phyloP scores from a whole-genome alignment of 2,113 vertebrate species.

The Chrysochloris asiatica region DNA sequence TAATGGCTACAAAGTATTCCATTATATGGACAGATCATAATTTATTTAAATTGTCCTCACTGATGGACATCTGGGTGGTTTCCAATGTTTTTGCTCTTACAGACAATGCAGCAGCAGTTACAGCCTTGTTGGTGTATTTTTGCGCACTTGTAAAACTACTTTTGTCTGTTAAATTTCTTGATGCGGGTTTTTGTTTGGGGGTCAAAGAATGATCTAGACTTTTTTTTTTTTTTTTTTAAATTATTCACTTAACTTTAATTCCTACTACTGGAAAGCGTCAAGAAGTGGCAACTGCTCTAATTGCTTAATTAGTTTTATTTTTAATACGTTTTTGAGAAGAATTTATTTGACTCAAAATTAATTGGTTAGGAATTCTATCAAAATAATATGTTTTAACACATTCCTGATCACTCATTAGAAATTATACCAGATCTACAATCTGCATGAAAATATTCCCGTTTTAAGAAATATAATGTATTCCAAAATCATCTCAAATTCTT shows the following conservation, averaged over 20 bases:
- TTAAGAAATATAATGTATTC: conserved; percentile 49
- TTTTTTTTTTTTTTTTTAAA: conserved; percentile 36
- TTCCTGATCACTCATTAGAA: conserved; percentile 55
- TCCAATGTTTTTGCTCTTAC: conserved; percentile 47
- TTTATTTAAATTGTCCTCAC: conserved; percentile 49
- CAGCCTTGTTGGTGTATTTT: neutral
- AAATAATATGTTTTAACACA: conserved; percentile 56
- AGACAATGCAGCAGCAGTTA: conserved; percentile 26
- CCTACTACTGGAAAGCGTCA: conserved; percentile 37
- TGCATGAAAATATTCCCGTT: conserved; percentile 23
- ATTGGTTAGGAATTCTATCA: conserved; percentile 62
- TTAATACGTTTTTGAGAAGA: conserved; percentile 61
- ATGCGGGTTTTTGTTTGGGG: conserved; percentile 16
- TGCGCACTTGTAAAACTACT: conserved; percentile 33
- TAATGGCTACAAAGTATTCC: conserved; percentile 52
- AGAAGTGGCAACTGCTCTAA: conserved; percentile 56
- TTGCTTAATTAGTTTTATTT: conserved; percentile 71
- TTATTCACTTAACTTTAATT: conserved; percentile 60
- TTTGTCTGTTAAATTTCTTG: conserved; percentile 9
- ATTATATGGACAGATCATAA: conserved; percentile 40
- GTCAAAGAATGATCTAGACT: conserved; percentile 29
- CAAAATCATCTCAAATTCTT: conserved; percentile 39
- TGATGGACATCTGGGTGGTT: conserved; percentile 25
- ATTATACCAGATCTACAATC: conserved; percentile 31
- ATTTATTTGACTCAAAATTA: conserved; percentile 69